Evolutionary conservation across 2,888 invertebrate species (phyloP).

Genomic region (Drosophila mettleri): DNA sequence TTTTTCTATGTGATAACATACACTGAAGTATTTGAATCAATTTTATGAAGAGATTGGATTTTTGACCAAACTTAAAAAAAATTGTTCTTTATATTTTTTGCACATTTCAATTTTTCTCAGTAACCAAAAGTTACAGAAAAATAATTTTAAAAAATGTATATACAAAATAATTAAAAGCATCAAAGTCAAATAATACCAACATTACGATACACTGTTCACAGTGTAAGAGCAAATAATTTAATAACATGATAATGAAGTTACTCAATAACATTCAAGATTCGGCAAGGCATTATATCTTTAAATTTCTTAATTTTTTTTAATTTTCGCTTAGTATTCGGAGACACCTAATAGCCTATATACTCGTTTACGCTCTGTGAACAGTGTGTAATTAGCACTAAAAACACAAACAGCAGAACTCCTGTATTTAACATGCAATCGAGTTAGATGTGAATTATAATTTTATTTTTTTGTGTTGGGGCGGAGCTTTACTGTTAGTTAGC

Average conservation of each 20-base stretch:
- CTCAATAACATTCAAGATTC: too few relatives aligned
- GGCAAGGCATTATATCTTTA: too few relatives aligned
- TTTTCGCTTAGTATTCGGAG: neutral
- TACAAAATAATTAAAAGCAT: slow-evolving; percentile 34
- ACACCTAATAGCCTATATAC: neutral
- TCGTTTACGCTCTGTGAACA: neutral
- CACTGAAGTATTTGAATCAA: too few relatives aligned
- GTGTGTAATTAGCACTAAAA: slow-evolving; percentile 56
- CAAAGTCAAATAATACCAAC: neutral
- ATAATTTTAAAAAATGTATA: slow-evolving; percentile 35
- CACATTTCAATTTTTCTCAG: neutral
- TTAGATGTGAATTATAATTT: slow-evolving; percentile 59
- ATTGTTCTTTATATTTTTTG: neutral
- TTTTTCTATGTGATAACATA: neutral
- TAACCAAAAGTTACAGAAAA: too few relatives aligned
- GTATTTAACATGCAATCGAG: slow-evolving; percentile 66
- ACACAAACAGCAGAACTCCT: slow-evolving; percentile 19
- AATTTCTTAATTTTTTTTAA: too few relatives aligned
- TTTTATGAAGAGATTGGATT: too few relatives aligned
- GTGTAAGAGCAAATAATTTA: neutral
- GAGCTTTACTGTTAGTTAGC: slow-evolving; percentile 4
- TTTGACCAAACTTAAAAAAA: neutral
- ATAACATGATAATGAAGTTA: too few relatives aligned
- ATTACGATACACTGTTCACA: slow-evolving; percentile 2
- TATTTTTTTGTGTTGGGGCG: neutral